These are phyloP conservation scores for Cacoxenus indagator DNA, from an alignment of 2,888 invertebrate genomes.

Conservation along the genomic window DNA sequence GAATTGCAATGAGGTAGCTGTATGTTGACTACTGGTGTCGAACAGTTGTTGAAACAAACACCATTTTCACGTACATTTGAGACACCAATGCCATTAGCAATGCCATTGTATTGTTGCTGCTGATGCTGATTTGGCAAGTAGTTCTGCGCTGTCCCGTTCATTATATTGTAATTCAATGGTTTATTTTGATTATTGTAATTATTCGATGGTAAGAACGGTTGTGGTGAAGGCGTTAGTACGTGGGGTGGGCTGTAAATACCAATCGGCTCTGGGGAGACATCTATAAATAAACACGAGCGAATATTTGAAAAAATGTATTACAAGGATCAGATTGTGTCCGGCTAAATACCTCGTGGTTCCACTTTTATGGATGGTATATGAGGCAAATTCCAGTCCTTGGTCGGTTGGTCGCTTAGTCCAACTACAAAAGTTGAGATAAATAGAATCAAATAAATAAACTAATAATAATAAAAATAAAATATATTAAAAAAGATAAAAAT, in stretches of 20 bases:
- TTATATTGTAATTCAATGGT: constrained; percentile 65
- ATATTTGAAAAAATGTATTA: background rate
- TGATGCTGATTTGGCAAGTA: constrained; percentile 59
- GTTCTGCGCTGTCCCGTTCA: constrained; percentile 37
- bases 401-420: constrained; percentile 54
- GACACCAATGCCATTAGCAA: constrained; percentile 25
- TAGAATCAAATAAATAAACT: constrained; percentile 11
- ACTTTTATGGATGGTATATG: constrained; percentile 68
- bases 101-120: constrained; percentile 39
- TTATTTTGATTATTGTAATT: constrained; percentile 64
- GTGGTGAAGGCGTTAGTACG: constrained; percentile 68
- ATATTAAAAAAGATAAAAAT: no score
- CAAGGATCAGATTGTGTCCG: no score
- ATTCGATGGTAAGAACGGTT: constrained; percentile 67
- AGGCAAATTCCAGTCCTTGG: constrained; percentile 61
- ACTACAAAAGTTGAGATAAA: constrained; percentile 36
- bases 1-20: constrained; percentile 45
- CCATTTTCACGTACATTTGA: constrained; percentile 34
- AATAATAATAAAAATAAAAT: no score
- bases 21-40: constrained; percentile 28
- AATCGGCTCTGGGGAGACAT: constrained; percentile 68
- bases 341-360: constrained; percentile 67
- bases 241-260: constrained; percentile 61
- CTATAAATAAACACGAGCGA: constrained; percentile 39
- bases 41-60: no score